Evolutionary conservation across 2,888 invertebrate species (phyloP).

Genomic region (Habrosyne pyritoides): DNA sequence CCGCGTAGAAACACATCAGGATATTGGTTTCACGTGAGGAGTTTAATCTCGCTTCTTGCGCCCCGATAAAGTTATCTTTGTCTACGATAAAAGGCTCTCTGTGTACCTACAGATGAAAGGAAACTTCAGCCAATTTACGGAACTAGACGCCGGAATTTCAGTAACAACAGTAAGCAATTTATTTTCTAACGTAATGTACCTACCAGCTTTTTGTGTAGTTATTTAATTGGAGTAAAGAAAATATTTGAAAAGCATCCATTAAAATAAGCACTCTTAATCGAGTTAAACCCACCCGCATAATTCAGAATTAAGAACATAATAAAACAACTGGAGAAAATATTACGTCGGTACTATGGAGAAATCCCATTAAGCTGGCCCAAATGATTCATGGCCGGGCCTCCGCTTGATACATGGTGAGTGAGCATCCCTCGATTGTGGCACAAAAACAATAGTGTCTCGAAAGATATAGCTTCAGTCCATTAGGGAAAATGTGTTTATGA

Average conservation of each 20-base stretch:
- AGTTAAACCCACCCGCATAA: not conserved
- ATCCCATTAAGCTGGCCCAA: conserved; percentile 30
- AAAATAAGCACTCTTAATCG: not conserved
- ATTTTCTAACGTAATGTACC: conserved; percentile 21
- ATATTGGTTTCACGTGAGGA: conserved; percentile 59
- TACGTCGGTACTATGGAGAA: conserved; percentile 15
- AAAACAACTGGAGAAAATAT: not conserved
- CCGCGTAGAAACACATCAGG: conserved; percentile 48
- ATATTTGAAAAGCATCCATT: not conserved
- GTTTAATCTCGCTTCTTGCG: conserved; percentile 55
- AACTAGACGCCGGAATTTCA: conserved; percentile 39
- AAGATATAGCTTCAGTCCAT: conserved; percentile 67
- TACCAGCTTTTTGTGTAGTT: not conserved
- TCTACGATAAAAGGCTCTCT: conserved; percentile 49
- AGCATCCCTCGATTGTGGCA: conserved; percentile 53
- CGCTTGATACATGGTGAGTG: conserved; percentile 47
- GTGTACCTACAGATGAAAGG: conserved; percentile 52
- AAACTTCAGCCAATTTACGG: conserved; percentile 49
- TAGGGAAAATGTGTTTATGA: conserved; percentile 73
- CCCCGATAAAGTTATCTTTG: conserved; percentile 53
- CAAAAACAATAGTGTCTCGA: conserved; percentile 68
- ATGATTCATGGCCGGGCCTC: conserved; percentile 43
- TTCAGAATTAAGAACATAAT: not conserved
- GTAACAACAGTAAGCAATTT: conserved; percentile 37
- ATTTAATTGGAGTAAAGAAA: not conserved